Evolutionary conservation across 2,888 invertebrate species (phyloP), one percentile per base, ranked within the genome.

Genomic region (Isotomurus palustris): DNA sequence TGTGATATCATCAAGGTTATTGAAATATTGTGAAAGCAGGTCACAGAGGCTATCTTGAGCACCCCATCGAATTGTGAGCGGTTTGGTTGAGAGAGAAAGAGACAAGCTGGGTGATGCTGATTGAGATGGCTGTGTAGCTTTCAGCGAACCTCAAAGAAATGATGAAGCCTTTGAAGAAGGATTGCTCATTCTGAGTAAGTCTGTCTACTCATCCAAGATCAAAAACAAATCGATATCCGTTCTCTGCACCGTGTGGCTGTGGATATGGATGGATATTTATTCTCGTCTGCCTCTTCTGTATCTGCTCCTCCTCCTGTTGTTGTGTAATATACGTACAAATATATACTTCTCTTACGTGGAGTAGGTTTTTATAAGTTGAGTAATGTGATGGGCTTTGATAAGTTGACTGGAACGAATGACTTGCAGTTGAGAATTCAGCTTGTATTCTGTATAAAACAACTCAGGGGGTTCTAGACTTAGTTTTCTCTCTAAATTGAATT

Each of bases 1-100:
- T n/a, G 40, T 40, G 17, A n/a, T n/a, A n/a, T n/a, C n/a, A 17
- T 38, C 38, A 38, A 38, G 38, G 38, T 38, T 38, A 38, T 38
- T 38, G 53, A 60, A 56, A 60, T 60, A 56, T 60, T 60, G 53
- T 60, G 56, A 60, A 56, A 60, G 56, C 60, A 60, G 60, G 60
- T 60, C 47, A 32, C 8, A 38, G 38, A 38, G 38, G 38, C 38
- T 8, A 38, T 38, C 38, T 38, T 8, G 38, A 38, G 38, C 17
- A 38, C 8, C 38, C 19, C 8, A 14, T 38, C 8, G 19, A 38
- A 14, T 38, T 38, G 38, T 8, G 38, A 38, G 14, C 38, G 14
- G 38, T n/a, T 38, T 38, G 6, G 32, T 32, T 10, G 21, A 6
- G 24, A 10, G 27, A 47, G 10, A 17, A 17, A 29, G 10, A 14